Base-by-base conservation (phyloP, 1,140 invertebrate genomes). In the Tetragonula clypearis region DNA sequence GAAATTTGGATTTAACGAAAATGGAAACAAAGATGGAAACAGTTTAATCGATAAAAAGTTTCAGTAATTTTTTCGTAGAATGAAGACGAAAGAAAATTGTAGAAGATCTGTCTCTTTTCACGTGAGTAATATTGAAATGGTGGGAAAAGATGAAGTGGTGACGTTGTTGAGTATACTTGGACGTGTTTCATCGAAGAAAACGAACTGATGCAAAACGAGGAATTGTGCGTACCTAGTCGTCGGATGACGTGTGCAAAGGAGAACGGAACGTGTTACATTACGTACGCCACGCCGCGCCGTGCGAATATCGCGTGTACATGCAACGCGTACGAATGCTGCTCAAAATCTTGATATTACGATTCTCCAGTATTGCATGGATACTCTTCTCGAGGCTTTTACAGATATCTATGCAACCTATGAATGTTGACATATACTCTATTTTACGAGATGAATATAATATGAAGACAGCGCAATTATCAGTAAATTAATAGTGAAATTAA, bases 301-400 rank as follows among this genome's bases (percentile, higher is more conserved):
- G 41, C 23, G 56, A 30, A 80, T 69, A 56, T 76, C 55, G 41
- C 6, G 41, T 77, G 19, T 17, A 21, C 58, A 58, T n/a, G n/a
- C 23, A 19, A n/a, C 23, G 79, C 26, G 68, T 55, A 73, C 35
- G 53, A 56, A 82, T 19, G 71, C 19, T 30, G 55, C 56, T 73
- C 56, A 55, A 19, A 65, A 82, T 75, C 26, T 65, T 66, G n/a
- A 82, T 82, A 76, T 82, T 68, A 76, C 73, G 60, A 82, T 82
- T 76, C 53, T 65, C 72, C 5, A 19, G 69, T 19, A 21, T 76
- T 35, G 2, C 62, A 11, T 5, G 49, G 15, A 14, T 26, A 30
- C 6, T 9, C 6, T 35, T 53, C 19, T 62, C 35, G 56, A 73
- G 21, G 41, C 69, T 53, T 65, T 65, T 62, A 81, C 35, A 30